Base-by-base conservation (phyloP, 2,113 vertebrate species). In the Struthio camelus region DNA sequence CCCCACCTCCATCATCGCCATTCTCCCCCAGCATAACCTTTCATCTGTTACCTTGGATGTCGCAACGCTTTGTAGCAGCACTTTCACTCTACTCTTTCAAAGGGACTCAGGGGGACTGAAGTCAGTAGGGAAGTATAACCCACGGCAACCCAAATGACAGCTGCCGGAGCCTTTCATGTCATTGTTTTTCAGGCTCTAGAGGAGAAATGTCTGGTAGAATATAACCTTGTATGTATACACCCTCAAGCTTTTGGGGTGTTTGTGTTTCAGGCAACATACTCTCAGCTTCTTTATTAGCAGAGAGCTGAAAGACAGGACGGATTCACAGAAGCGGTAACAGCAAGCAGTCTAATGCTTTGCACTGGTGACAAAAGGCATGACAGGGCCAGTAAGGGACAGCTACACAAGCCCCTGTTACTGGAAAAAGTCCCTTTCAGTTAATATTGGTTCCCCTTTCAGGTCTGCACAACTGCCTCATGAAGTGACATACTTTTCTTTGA, bases 241-340 rank as follows among this genome's bases (percentile, higher is more conserved):
- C 79, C 72, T 72, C 81, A 76, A 89, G 70, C 65, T 79, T 83
- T 54, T 42, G 46, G 51, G 8, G 5, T 87, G 66, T 93, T 95
- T 87, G 42, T 46, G 80, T 89, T 94, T 36, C 3, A 9, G 61
- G 91, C 87, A 72, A 92, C 70, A 93, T 64, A 58, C 40, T 69
- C 70, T 87, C 77, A 84, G 65, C 56, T 85, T 82, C 56, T 81
- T 75, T 80, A 84, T 48, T 91, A 84, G 80, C 27, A 48, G 32
- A 50, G 25, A 81, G 89, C 76, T 90, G 65, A 75, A 86, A 95
- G 69, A 50, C 6, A 64, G 36, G 77, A 75, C 59, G 30, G 58
- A 81, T 59, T 87, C 48, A n/a, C 54, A 67, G 81, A 71, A 79
- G 51, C 53, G 65, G 19, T 72, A 83, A 77, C 14, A 86, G 30